A percentile compares a stretch with the other conserved stretches of the same genome.
Conservation (phyloP, 2,797 vertebrate species). For the Amphiprion clarkii region DNA sequence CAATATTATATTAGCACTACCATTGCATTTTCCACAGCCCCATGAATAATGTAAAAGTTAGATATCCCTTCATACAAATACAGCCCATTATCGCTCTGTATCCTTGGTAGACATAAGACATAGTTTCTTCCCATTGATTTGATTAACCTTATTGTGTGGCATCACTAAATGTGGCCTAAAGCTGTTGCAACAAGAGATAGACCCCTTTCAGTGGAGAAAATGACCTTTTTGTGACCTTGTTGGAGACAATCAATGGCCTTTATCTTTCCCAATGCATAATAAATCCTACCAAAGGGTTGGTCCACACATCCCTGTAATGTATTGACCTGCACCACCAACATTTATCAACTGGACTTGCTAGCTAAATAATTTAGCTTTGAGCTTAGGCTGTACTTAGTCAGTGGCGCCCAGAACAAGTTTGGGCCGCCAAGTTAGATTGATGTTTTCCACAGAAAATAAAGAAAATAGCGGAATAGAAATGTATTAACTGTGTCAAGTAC, state of each 20-base stretch:
- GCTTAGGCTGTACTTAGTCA: constrained; percentile 79
- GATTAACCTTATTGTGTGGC: constrained; percentile 78
- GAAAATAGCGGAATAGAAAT: constrained; percentile 58
- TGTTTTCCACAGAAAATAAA: constrained; percentile 58
- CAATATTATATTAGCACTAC: constrained; percentile 85
- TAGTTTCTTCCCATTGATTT: constrained; percentile 74
- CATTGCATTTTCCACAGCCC: constrained; percentile 80
- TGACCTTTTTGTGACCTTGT: constrained; percentile 84
- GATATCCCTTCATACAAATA: constrained; percentile 83
- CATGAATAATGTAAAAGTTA: constrained; percentile 85
- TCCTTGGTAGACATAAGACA: constrained; percentile 71
- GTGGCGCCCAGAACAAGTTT: constrained; percentile 74
- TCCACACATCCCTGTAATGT: constrained; percentile 84
- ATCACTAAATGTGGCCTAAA: constrained; percentile 72
- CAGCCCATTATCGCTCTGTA: constrained; percentile 77
- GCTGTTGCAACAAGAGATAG: constrained; percentile 77
- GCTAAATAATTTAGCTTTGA: constrained; percentile 89
- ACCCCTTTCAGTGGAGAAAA: constrained; percentile 72
- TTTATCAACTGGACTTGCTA: constrained; percentile 86
- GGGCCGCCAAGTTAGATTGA: constrained; percentile 69
- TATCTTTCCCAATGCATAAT: constrained; percentile 86
- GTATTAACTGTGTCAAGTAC: constrained; percentile 55
- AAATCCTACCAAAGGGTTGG: constrained; percentile 83
- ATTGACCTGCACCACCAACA: constrained; percentile 82
- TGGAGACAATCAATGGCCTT: constrained; percentile 86